Base-by-base conservation (phyloP, 2,113 vertebrate species). In the Dinomys branickii region DNA sequence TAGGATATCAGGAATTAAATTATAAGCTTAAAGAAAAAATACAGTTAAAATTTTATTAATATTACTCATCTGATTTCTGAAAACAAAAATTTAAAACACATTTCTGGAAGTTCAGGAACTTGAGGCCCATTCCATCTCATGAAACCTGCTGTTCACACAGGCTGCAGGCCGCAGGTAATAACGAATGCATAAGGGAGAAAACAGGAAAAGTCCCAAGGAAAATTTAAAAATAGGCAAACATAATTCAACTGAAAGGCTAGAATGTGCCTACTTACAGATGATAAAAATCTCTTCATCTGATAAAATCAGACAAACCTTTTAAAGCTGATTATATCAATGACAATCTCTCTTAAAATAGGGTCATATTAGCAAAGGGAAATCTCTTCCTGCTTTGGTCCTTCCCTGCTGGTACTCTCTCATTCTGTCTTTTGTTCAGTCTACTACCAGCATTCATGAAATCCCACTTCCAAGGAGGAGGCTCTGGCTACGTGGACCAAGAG, bases 401-500 rank as follows among this genome's bases (percentile, higher is more conserved):
- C 7, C 33, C 44, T 20, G 7, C 11, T 0, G 14, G 30, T 2
- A 17, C 41, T 41, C 54, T 44, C 44, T 35, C n/a, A 41, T 54
- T 61, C 7, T 47, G 35, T 24, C 58, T 41, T 65, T 44, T 63
- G 78, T 24, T 0, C 12, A 81, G 87, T 78, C 83, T 78, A 12
- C 17, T 16, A 35, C 28, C 5, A 58, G 88, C 7, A 9, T 2
- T 33, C 54, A 7, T 12, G 69, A 44, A 65, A 44, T 26, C 58
- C 52, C 61, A 30, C 2, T 35, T 80, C 41, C 59, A 12, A 33
- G 24, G 47, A 35, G 19, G 28, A 61, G 59, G 12, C 41, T 33
- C 30, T 8, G 63, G 63, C 61, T 58, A 0, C 0, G 7, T 14
- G 50, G 33, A 14, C 14, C 0, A 24, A 10, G 38, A 17, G 54